phyloP scores from a whole-genome alignment of 2,113 vertebrate species.

The Fukomys damarensis region DNA sequence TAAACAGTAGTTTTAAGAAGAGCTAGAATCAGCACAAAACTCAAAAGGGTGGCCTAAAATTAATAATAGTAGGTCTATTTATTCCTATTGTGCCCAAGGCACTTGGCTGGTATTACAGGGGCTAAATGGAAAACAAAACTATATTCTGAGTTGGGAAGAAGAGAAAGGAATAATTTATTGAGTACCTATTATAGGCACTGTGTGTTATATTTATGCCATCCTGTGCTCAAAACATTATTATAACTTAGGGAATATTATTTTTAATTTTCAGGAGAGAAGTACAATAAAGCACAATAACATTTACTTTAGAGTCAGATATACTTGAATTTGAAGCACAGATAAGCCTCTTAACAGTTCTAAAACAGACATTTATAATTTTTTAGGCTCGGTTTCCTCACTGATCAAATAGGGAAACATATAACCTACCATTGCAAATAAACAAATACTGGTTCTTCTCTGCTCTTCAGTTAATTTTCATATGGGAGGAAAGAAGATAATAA shows the following conservation, averaged over 20 bases:
- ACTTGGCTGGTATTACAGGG: background rate
- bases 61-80: background rate
- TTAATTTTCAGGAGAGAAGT: conserved; percentile 13
- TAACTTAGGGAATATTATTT: conserved; percentile 44
- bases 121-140: background rate
- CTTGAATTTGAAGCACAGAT: conserved; percentile 27
- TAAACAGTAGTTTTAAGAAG: background rate
- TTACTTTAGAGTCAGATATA: conserved; percentile 23
- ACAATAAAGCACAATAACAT: conserved; percentile 6
- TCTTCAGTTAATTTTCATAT: conserved; percentile 28
- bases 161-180: background rate
- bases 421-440: background rate
- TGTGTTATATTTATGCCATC: background rate
- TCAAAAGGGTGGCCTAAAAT: conserved; percentile 28
- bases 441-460: background rate
- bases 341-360: background rate
- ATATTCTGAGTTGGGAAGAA: background rate
- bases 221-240: background rate
- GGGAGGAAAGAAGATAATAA: background rate
- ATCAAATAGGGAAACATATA: background rate
- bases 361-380: background rate
- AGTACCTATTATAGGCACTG: background rate
- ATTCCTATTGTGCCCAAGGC: background rate
- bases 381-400: background rate
- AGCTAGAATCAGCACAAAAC: background rate